phyloP scores from a whole-genome alignment of 1,140 invertebrate genomes.

The Oryctes rhinoceros region DNA sequence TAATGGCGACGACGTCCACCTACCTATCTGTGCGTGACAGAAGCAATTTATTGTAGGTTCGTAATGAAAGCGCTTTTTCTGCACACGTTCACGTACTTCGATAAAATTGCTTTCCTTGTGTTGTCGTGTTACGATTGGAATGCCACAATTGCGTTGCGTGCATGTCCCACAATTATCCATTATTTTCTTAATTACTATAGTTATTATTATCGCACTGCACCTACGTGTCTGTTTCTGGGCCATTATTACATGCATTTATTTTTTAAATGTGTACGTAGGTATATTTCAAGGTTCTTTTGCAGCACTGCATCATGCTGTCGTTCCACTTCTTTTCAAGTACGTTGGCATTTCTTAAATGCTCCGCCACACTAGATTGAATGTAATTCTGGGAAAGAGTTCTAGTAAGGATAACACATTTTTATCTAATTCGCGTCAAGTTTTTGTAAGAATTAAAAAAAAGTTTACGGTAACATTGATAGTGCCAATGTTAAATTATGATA shows the following conservation, averaged over 20 bases:
- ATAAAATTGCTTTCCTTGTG: constrained; percentile 11
- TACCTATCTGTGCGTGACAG: constrained; percentile 5
- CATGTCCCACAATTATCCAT: neutral
- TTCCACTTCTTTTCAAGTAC: no score
- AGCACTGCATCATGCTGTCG: no score
- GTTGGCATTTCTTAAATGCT: neutral
- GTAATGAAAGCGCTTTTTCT: neutral
- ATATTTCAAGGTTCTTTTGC: no score
- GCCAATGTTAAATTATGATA: no score
- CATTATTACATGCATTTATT: neutral
- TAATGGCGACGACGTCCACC: constrained; percentile 44
- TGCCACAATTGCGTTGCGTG: neutral
- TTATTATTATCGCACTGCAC: neutral
- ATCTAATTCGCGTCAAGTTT: no score
- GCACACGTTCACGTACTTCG: no score
- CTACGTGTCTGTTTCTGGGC: neutral
- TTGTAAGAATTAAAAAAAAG: no score
- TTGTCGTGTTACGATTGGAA: neutral
- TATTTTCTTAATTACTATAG: neutral
- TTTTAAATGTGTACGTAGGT: neutral
- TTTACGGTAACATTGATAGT: no score
- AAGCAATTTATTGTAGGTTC: neutral
- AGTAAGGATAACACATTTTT: no score
- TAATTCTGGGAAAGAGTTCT: constrained; percentile 9
- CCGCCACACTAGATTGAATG: neutral